Percentiles rank a stretch among this genome's conserved stretches.
Evolutionary conservation across 2,797 vertebrate species (phyloP).

Genomic region (Sibirionetta formosa): DNA sequence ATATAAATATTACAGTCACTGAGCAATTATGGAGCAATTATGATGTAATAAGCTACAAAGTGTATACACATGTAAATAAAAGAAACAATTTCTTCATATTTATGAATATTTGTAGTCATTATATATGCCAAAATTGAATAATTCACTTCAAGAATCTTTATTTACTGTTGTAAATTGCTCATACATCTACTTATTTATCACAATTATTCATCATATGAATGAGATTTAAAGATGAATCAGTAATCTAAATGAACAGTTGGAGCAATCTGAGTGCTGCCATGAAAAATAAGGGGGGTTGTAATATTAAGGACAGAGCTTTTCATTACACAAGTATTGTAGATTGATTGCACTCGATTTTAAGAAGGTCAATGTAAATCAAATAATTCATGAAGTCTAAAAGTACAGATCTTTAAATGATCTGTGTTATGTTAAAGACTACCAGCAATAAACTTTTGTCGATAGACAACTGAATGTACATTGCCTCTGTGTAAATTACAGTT

Average conservation of each 20-base stretch:
- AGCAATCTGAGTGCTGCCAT: neutral
- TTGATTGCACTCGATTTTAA: neutral
- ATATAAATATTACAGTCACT: conserved; percentile 29
- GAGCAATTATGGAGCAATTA: conserved; percentile 42
- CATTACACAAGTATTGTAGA: neutral
- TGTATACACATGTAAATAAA: neutral
- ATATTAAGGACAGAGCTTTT: neutral
- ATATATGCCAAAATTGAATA: conserved; percentile 17
- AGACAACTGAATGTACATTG: neutral
- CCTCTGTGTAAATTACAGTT: too few species aligned
- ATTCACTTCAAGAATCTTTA: conserved; percentile 13
- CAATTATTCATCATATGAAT: conserved; percentile 23
- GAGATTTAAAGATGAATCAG: neutral
- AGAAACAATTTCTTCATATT: neutral
- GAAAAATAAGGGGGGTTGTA: neutral
- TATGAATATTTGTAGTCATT: conserved; percentile 7
- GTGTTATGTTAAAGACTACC: neutral
- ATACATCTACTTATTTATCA: conserved; percentile 3
- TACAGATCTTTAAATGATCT: neutral
- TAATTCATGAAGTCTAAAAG: neutral
- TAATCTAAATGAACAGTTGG: neutral
- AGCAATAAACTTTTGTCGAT: neutral
- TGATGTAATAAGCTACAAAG: neutral
- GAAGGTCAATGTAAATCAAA: neutral
- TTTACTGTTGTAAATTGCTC: conserved; percentile 16